A percentile compares a stretch with the other conserved stretches of the same genome.
These are phyloP conservation scores for Mormyrus iriodes DNA, from an alignment of 2,113 vertebrate genomes.

Conservation along the genomic window DNA sequence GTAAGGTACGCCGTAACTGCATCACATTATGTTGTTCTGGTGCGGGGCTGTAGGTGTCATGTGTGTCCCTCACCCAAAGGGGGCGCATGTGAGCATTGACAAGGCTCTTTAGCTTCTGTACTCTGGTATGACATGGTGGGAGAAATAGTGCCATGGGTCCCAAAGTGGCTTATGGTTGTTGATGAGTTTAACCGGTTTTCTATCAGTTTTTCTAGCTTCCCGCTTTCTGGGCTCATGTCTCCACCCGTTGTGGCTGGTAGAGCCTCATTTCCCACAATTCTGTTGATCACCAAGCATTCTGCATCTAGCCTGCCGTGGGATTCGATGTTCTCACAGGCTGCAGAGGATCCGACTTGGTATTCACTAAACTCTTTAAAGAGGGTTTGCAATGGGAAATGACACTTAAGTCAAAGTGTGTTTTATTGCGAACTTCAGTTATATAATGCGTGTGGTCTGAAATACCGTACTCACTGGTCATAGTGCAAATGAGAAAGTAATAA, in stretches of 20 bases:
- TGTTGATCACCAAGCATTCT: neutral
- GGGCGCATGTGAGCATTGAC: neutral
- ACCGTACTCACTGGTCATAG: neutral
- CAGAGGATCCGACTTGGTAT: neutral
- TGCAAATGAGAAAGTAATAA: neutral
- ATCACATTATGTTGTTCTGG: neutral
- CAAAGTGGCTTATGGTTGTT: neutral
- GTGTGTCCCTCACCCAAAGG: neutral
- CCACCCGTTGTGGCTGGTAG: neutral
- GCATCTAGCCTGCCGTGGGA: neutral
- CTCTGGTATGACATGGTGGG: neutral
- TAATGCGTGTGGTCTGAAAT: neutral
- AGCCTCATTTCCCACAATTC: neutral
- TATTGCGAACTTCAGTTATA: neutral
- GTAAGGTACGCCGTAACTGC: slow-evolving; percentile 68
- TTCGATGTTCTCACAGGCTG: neutral
- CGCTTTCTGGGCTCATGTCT: neutral
- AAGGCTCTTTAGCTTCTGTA: neutral
- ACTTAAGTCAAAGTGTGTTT: neutral
- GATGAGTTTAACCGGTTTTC: neutral
- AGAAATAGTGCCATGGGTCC: neutral
- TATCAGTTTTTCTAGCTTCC: neutral
- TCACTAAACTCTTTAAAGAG: neutral
- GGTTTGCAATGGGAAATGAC: neutral
- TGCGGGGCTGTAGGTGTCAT: neutral